phyloP scores from a whole-genome alignment of 1,140 invertebrate genomes.

The Megalonaias nervosa region DNA sequence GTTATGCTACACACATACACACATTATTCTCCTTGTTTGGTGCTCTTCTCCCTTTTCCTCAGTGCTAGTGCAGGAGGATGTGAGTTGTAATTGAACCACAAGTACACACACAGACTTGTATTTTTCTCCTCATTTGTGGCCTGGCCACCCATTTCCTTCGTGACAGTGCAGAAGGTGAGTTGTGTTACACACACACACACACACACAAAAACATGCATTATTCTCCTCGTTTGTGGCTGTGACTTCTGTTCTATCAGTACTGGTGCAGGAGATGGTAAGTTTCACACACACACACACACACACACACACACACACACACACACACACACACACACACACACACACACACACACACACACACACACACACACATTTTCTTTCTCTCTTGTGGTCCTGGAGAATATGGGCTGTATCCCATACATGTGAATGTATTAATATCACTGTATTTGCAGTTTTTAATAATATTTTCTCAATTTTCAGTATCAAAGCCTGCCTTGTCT shows the following conservation, averaged over 20 bases:
- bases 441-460: not conserved
- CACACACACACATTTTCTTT: too few species aligned
- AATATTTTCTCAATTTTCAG: conserved; percentile 67
- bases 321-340: too few species aligned
- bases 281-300: too few species aligned
- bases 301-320: too few species aligned
- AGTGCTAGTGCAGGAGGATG: not conserved
- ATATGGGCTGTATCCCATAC: too few species aligned
- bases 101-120: too few species aligned
- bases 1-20: not conserved
- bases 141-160: conserved; percentile 42
- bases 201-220: conserved; percentile 71
- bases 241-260: conserved; percentile 83
- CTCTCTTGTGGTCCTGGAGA: too few species aligned
- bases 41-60: not conserved
- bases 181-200: too few species aligned
- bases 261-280: conserved; percentile 80
- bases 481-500: conserved; percentile 77
- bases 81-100: not conserved
- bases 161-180: too few species aligned
- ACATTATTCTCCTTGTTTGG: not conserved
- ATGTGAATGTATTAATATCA: not conserved
- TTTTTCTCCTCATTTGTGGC: too few species aligned
- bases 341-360: too few species aligned
- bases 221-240: conserved; percentile 84